Evolutionary conservation across 2,797 vertebrate species (phyloP).

Genomic region (Moxostoma hubbsi): DNA sequence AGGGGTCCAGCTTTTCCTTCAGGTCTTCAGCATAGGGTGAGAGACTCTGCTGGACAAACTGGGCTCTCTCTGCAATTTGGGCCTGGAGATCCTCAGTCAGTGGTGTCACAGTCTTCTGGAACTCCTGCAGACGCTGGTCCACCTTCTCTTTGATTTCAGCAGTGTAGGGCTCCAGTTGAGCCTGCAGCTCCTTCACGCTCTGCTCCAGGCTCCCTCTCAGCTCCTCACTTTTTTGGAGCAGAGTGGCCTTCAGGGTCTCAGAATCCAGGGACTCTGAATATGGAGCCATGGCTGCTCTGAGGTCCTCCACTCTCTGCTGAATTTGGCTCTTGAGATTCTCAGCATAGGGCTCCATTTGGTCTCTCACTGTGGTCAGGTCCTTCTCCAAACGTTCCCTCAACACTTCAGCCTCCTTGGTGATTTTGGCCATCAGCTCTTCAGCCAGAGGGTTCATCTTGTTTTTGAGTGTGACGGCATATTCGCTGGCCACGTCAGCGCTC

Average conservation of each 20-base stretch:
- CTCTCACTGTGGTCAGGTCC: conserved; percentile 51
- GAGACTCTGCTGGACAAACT: conserved; percentile 73
- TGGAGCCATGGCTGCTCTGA: conserved; percentile 51
- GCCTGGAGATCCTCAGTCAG: conserved; percentile 61
- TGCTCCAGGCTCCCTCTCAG: conserved; percentile 57
- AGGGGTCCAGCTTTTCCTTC: conserved; percentile 74
- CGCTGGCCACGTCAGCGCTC: conserved; percentile 56
- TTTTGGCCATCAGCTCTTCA: conserved; percentile 58
- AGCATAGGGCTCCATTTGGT: conserved; percentile 56
- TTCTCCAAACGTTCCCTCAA: conserved; percentile 55
- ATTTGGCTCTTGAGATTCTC: conserved; percentile 57
- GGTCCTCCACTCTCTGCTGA: conserved; percentile 48
- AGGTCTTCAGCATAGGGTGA: conserved; percentile 80
- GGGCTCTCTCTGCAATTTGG: conserved; percentile 47
- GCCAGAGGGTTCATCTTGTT: conserved; percentile 54
- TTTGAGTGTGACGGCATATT: conserved; percentile 54
- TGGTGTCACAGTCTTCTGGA: conserved; percentile 59
- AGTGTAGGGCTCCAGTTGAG: conserved; percentile 59
- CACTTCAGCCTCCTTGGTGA: conserved; percentile 57
- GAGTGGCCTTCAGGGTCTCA: conserved; percentile 57
- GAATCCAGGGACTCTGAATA: conserved; percentile 56
- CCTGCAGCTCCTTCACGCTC: conserved; percentile 61
- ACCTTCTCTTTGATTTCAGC: conserved; percentile 63
- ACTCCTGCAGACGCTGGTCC: conserved; percentile 60
- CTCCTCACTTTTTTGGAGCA: conserved; percentile 64